Evolutionary conservation across 2,797 vertebrate genomes (phyloP), one percentile per base, ranked within the genome.

Genomic region (Neomorphus geoffroyi): DNA sequence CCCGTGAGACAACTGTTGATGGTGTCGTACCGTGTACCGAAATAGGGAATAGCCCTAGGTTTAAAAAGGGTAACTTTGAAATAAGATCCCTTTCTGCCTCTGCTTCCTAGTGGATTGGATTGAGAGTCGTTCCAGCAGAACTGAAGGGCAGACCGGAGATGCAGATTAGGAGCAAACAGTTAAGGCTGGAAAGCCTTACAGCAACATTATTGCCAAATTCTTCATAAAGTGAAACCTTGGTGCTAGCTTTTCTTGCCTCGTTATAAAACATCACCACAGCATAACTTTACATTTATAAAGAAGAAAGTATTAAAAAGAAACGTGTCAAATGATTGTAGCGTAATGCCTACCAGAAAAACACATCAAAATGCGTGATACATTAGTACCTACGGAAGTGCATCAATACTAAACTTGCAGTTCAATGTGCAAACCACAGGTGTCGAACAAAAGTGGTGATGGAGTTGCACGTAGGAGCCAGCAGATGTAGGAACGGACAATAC

Each of bases 161-260:
- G 53, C 24, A 90, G 94, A 89, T 28, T 88, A 86, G 56, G 69
- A 92, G 18, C 3, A 8, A 84, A 75, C 24, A 84, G 70, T 64
- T 88, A 84, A 62, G 46, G 50, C 46, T 94, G 84, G 78, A 92
- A 87, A 51, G 74, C 27, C 77, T 79, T 58, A 51, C 43, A 60
- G 65, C 78, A 79, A 22, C 86, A 72, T 86, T 86, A 74, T 81
- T 94, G 86, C 71, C 81, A 92, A 70, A 82, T 86, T 85, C 62
- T 79, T 91, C 66, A 46, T 74, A 57, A 74, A 61, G 43, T 84
- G 70, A 93, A 93, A 72, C 48, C 35, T 75, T 75, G 93, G 70
- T 66, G 83, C 62, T 77, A 84, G 54, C 39, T 93, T 79, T 90
- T 84, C 62, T 73, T 80, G 21, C 56, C 45, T 85, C 8, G 1